Base-by-base conservation (phyloP, 1,140 invertebrate species). In the Hyposmocoma kahamanoa region DNA sequence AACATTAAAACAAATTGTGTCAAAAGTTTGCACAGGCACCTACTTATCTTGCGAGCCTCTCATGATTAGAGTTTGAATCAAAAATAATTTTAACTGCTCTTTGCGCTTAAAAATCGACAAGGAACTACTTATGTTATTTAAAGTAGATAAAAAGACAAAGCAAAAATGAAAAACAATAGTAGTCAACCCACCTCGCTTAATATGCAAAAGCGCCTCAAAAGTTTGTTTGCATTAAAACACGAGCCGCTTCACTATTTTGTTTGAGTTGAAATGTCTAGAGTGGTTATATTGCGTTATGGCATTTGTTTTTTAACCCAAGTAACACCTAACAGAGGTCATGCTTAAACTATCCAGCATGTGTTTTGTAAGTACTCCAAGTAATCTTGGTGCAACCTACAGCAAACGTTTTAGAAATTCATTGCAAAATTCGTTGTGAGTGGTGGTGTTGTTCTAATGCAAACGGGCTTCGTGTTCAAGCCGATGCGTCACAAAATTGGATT, bases 201-300 rank as follows among this genome's bases (percentile, higher is more conserved):
- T 85, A 85, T 85, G 82, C 82, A 85, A 85, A 81, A 76, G 82
- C 78, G 82, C 82, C 82, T 85, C 75, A 77, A 81, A 83, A 84
- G 80, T 85, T 85, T 84, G 80, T 85, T 85, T 85, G 82, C 82
- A 85, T 85, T 85, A 85, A 79, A 85, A 85, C 82, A 85, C 80
- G 68, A 84, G 80, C 80, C 82, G 82, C 82, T 85, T 84, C 69
- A 85, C 78, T 84, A 84, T 83, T 85, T 85, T 83, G 66, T 85
- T 85, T 85, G 67, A 84, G 67, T 85, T 83, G 50, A 68, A 67
- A 60, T 77, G 74, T 83, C 76, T 83, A 82, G 72, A 83, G 64
- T 80, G 81, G 82, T 85, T 84, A 85, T 81, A 81, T 85, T 85
- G 82, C 80, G 82, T 84, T 85, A 71, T 83, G 72, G 82, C 80